Evolutionary conservation across 2,888 invertebrate species (phyloP).

Genomic region (Cheilosia vernalis): DNA sequence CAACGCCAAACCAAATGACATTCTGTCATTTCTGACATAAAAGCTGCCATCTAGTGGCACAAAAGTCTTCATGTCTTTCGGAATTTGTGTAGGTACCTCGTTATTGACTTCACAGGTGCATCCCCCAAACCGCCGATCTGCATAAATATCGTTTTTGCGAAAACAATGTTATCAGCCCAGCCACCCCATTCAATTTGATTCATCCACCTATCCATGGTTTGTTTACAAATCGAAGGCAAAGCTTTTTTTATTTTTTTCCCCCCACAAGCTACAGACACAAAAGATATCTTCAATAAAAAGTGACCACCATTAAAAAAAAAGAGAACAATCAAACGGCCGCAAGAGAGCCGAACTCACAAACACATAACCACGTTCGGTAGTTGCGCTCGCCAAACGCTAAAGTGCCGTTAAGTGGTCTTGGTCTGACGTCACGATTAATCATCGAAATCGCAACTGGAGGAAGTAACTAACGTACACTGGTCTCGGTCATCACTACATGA

Average conservation of each 20-base stretch:
- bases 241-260: slow-evolving; percentile 4
- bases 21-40: too few relatives aligned
- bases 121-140: neutral
- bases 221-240: slow-evolving; percentile 44
- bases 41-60: too few relatives aligned
- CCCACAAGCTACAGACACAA: neutral
- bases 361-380: neutral
- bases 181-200: slow-evolving; percentile 19
- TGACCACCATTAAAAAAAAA: slow-evolving; percentile 17
- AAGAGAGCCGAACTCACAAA: slow-evolving; percentile 37
- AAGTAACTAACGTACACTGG: slow-evolving; percentile 67
- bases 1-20: too few relatives aligned
- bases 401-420: slow-evolving; percentile 62
- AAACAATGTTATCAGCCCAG: slow-evolving; percentile 1
- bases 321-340: slow-evolving; percentile 5
- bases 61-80: too few relatives aligned
- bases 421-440: slow-evolving; percentile 71
- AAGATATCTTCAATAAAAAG: slow-evolving; percentile 29
- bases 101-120: too few relatives aligned
- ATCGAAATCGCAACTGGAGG: slow-evolving; percentile 55
- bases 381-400: slow-evolving; percentile 3
- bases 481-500: slow-evolving; percentile 55
- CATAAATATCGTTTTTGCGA: neutral
- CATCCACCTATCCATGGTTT: slow-evolving; percentile 35
- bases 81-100: too few relatives aligned